These are phyloP conservation scores for Parnassius apollo DNA, from an alignment of 2,888 invertebrate species.

Conservation along the genomic window DNA sequence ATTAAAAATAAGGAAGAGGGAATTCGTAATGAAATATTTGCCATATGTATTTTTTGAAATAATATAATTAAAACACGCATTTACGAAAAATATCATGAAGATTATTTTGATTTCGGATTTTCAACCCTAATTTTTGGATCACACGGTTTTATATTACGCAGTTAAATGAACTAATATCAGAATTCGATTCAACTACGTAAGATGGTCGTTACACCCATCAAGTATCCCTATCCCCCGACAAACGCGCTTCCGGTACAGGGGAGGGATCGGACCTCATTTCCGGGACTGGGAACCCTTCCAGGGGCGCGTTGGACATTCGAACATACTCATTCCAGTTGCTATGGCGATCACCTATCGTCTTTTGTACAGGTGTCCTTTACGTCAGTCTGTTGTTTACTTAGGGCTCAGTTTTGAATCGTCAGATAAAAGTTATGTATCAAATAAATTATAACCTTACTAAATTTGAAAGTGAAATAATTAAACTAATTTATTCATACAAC, in stretches of 20 bases:
- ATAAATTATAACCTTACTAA: no score
- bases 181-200: slow-evolving; percentile 19
- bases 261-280: slow-evolving; percentile 71
- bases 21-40: no score
- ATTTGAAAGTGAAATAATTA: no score
- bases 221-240: slow-evolving; percentile 30
- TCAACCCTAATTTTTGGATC: not conserved
- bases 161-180: not conserved
- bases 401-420: not conserved
- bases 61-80: no score
- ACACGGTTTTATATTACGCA: not conserved
- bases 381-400: no score
- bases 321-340: slow-evolving; percentile 21
- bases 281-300: slow-evolving; percentile 60
- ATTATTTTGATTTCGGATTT: not conserved
- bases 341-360: slow-evolving; percentile 26
- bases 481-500: no score
- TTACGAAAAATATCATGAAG: no score
- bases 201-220: slow-evolving; percentile 39
- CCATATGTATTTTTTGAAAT: no score
- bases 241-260: slow-evolving; percentile 51
- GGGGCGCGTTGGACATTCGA: slow-evolving; percentile 36
- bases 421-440: no score
- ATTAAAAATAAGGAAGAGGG: no score
- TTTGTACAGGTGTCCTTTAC: slow-evolving; percentile 14